Evolutionary conservation across 2,888 invertebrate species (phyloP).

Genomic region (Chrysolina oricalcia): DNA sequence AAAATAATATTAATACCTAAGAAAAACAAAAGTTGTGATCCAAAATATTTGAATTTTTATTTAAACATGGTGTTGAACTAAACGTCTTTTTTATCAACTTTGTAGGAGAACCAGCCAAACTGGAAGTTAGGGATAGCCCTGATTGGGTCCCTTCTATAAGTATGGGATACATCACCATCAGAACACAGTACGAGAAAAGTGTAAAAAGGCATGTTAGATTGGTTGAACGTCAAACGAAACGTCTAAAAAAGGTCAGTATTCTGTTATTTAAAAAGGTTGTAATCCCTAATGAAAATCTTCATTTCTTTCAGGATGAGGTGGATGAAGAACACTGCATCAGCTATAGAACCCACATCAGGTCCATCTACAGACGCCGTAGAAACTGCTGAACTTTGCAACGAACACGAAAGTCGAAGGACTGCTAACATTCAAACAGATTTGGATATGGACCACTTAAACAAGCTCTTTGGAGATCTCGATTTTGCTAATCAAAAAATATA

Average conservation of each 20-base stretch:
- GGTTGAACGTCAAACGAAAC: conserved; percentile 22
- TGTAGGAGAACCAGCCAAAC: too few relatives aligned
- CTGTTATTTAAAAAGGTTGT: conserved; percentile 12
- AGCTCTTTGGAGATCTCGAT: conserved; percentile 24
- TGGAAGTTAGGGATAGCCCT: too few relatives aligned
- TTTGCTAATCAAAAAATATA: conserved; percentile 9
- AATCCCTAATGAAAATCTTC: conserved; percentile 12
- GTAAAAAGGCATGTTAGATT: too few relatives aligned
- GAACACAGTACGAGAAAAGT: not conserved
- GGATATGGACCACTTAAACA: too few relatives aligned
- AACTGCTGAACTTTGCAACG: not conserved
- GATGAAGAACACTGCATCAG: not conserved
- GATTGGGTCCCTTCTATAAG: not conserved
- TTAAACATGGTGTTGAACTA: too few relatives aligned
- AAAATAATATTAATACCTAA: too few relatives aligned
- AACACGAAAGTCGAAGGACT: conserved; percentile 19
- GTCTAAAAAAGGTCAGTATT: conserved; percentile 18
- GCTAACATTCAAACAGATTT: conserved; percentile 26
- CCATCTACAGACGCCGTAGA: conserved; percentile 11
- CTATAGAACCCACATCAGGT: not conserved
- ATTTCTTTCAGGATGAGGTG: conserved; percentile 8
- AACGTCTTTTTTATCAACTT: too few relatives aligned
- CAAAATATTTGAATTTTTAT: too few relatives aligned
- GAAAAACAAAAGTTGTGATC: too few relatives aligned
- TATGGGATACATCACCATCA: not conserved